These are phyloP conservation scores for Montipora capitata DNA, from an alignment of 92 coral and sea anemone genomes.

Conservation along the genomic window DNA sequence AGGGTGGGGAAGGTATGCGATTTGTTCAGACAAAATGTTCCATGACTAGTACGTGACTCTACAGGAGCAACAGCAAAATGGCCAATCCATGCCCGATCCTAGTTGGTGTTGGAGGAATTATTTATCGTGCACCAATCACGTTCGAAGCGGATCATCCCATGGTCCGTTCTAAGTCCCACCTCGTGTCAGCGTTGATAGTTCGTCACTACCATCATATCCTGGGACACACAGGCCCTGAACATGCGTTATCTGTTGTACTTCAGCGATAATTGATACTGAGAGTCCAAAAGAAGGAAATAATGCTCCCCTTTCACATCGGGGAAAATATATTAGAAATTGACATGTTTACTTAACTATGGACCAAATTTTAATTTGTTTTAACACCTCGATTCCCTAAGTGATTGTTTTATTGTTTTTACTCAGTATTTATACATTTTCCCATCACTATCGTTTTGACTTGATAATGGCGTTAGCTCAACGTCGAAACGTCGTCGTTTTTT, in stretches of 20 bases:
- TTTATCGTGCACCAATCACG: constrained; percentile 64
- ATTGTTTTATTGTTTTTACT: no score
- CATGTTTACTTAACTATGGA: no score
- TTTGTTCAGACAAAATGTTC: constrained; percentile 63
- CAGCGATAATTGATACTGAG: constrained; percentile 56
- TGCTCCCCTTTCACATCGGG: no score
- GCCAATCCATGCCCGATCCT: constrained; percentile 60
- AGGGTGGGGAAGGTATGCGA: constrained; percentile 45
- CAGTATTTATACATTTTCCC: no score
- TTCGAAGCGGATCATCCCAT: constrained; percentile 66
- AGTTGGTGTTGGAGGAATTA: constrained; percentile 43
- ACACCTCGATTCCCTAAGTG: no score
- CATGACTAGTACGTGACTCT: constrained; percentile 61
- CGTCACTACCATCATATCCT: constrained; percentile 45
- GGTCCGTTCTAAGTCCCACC: constrained; percentile 19
- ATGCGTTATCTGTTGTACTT: constrained; percentile 21
- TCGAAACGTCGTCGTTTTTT: no score
- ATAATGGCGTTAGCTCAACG: no score
- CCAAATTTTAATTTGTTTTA: no score
- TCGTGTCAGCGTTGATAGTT: constrained; percentile 4
- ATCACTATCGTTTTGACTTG: no score
- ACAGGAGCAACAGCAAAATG: constrained; percentile 48
- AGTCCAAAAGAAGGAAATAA: constrained; percentile 12
- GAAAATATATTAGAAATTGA: no score
- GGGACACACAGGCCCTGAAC: constrained; percentile 29